Evolutionary conservation across 1,140 invertebrate species (phyloP).

Genomic region (Cryptotermes secundus): DNA sequence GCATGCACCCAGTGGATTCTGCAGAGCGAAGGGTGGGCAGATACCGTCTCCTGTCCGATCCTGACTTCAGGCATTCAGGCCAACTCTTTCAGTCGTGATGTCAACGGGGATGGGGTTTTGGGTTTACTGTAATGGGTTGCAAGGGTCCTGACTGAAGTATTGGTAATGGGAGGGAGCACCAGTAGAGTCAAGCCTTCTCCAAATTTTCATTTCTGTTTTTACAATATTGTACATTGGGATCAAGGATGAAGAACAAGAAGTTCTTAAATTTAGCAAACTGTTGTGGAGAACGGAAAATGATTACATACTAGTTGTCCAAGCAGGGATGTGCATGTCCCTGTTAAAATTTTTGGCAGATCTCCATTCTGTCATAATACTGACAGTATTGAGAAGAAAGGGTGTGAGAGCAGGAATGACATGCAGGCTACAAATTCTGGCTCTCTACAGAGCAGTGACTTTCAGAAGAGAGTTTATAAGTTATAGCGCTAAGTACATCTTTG

Average conservation of each 20-base stretch:
- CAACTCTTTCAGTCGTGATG: constrained; percentile 28
- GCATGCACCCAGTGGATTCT: constrained; percentile 49
- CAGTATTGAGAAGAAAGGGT: neutral
- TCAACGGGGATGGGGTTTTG: constrained; percentile 1
- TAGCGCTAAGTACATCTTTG: neutral
- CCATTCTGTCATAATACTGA: neutral
- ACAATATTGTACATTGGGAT: constrained; percentile 13
- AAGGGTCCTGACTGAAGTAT: constrained; percentile 2
- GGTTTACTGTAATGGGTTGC: neutral
- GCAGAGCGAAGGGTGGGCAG: constrained; percentile 53
- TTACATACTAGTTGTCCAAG: neutral
- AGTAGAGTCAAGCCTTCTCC: neutral
- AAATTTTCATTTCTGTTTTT: neutral
- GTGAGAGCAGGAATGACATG: neutral
- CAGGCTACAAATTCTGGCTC: neutral
- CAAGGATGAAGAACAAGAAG: neutral
- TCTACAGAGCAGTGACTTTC: neutral
- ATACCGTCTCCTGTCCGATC: constrained; percentile 55
- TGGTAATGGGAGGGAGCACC: neutral
- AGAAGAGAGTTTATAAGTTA: neutral
- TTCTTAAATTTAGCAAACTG: neutral
- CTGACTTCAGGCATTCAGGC: constrained; percentile 31
- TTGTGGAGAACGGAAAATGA: neutral
- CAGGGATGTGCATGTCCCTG: neutral
- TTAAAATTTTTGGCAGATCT: neutral